Evolutionary conservation across 1,140 invertebrate species (phyloP).

Genomic region (Zaprionus ghesquierei): DNA sequence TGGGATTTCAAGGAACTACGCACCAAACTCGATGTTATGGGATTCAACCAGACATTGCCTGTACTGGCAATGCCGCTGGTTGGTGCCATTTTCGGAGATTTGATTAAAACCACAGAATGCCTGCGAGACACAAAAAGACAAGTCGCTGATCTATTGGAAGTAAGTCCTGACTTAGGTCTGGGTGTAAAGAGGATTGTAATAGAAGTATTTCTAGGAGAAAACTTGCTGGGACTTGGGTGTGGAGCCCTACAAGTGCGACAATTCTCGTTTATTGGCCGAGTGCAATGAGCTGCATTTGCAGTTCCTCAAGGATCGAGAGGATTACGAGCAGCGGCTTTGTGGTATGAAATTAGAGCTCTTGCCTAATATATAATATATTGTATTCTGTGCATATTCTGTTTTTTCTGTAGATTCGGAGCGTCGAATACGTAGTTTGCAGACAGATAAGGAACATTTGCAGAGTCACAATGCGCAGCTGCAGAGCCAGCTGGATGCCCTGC

Average conservation of each 20-base stretch:
- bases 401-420: conserved; percentile 49
- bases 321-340: conserved; percentile 61
- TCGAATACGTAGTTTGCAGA: conserved; percentile 62
- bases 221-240: conserved; percentile 83
- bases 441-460: conserved; percentile 71
- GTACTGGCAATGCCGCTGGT: conserved; percentile 85
- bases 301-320: conserved; percentile 86
- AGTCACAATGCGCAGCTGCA: conserved; percentile 68
- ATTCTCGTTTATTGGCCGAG: conserved; percentile 86
- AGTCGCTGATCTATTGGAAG: conserved; percentile 71
- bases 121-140: conserved; percentile 84
- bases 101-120: conserved; percentile 89
- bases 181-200: background rate
- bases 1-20: conserved; percentile 75
- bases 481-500: conserved; percentile 53
- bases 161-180: conserved; percentile 27
- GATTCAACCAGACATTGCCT: conserved; percentile 74
- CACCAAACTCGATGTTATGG: conserved; percentile 76
- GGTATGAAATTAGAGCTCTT: conserved; percentile 45
- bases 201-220: conserved; percentile 82
- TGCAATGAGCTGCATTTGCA: conserved; percentile 88
- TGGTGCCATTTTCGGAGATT: conserved; percentile 87
- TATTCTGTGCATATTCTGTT: background rate
- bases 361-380: background rate
- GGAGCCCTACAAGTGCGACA: conserved; percentile 88